Evolutionary conservation across 2,888 invertebrate genomes (phyloP).

Genomic region (Sthenelais limicola): DNA sequence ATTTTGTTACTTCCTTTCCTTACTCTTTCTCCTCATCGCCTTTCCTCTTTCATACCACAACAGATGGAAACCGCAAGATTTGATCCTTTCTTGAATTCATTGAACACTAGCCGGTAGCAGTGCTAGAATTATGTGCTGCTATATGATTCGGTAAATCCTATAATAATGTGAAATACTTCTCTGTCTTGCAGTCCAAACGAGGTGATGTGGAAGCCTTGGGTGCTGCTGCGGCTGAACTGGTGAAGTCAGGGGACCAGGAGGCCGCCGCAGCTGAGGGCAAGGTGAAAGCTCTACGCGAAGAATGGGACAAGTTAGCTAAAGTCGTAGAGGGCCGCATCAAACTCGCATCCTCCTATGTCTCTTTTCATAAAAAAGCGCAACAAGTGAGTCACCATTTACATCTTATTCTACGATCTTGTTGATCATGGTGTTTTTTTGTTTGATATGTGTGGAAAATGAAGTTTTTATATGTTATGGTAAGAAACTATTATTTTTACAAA

Average conservation of each 20-base stretch:
- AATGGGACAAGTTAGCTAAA: constrained; percentile 69
- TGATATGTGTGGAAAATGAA: too few species aligned
- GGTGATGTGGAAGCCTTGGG: constrained; percentile 79
- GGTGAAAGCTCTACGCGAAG: constrained; percentile 66
- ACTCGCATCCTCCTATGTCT: constrained; percentile 79
- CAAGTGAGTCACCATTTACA: constrained; percentile 69
- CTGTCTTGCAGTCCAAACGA: constrained; percentile 62
- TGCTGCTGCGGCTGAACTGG: constrained; percentile 77
- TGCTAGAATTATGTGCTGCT: neutral
- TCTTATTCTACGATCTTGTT: too few species aligned
- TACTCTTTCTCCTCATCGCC: too few species aligned
- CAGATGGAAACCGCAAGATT: too few species aligned
- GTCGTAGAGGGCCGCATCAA: constrained; percentile 76
- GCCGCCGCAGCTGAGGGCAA: constrained; percentile 65
- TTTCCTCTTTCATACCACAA: too few species aligned
- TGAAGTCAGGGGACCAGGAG: constrained; percentile 73
- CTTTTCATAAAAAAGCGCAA: constrained; percentile 81
- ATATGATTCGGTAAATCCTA: neutral
- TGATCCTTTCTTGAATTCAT: too few species aligned
- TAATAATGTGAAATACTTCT: neutral
- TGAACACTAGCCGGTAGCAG: too few species aligned
- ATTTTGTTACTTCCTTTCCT: too few species aligned
- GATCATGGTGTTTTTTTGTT: too few species aligned
- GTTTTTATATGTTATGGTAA: too few species aligned
- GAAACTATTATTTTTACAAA: too few species aligned